phyloP scores from a whole-genome alignment of 2,113 vertebrate species.

The Aramus guarauna region DNA sequence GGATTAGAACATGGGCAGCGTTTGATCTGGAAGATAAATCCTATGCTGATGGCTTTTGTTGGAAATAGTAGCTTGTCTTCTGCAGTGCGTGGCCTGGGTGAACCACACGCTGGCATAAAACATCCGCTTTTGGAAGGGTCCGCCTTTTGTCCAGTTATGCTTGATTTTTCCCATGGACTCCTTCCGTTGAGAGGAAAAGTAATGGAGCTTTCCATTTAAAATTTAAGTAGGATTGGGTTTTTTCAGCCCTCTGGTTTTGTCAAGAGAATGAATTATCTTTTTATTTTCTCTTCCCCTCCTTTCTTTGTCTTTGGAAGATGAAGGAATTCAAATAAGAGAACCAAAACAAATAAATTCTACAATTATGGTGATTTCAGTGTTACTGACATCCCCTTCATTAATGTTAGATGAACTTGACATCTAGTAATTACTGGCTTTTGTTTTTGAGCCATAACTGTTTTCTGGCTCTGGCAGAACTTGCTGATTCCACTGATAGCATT shows the following conservation, averaged over 20 bases:
- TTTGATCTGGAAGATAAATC: background rate
- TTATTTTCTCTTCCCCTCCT: background rate
- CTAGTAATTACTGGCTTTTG: constrained; percentile 4
- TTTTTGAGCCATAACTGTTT: constrained; percentile 25
- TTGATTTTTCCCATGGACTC: background rate
- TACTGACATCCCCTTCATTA: background rate
- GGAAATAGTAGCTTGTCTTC: background rate
- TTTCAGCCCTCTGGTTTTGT: background rate
- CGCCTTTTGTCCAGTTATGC: background rate
- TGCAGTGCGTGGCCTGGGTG: background rate
- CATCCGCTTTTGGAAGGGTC: background rate
- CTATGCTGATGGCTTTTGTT: background rate
- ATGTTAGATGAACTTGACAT: constrained; percentile 38
- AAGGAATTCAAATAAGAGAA: background rate
- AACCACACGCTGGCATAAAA: background rate
- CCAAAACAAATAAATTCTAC: background rate
- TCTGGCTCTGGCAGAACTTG: constrained; percentile 1
- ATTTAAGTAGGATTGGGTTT: background rate
- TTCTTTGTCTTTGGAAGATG: background rate
- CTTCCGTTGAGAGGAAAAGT: background rate
- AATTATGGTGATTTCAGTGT: constrained; percentile 6
- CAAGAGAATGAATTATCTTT: background rate
- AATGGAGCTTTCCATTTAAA: background rate
- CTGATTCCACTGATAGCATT: background rate
- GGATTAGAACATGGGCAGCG: background rate